Evolutionary conservation across 2,113 vertebrate genomes (phyloP), one percentile per base, ranked within the genome.

Genomic region (Cyprinodon brontotheroides): DNA sequence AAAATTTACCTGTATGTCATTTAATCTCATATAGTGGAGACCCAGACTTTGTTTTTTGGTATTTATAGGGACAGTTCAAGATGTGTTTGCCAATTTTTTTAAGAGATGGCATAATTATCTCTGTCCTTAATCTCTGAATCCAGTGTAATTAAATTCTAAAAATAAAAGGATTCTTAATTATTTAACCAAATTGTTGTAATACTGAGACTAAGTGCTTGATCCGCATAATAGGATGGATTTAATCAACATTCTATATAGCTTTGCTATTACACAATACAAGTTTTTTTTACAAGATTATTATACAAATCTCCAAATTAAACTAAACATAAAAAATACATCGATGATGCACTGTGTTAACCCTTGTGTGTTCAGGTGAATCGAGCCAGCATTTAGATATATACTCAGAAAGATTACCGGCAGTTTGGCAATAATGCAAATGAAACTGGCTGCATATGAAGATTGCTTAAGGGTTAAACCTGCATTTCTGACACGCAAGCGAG

Each of bases 341-440:
- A 61, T 77, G 50, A 82, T 78, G 57, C 74, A 15, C 63, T 66
- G 76, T 37, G 74, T 74, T 81, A 72, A 74, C 43, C 39, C 36
- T 11, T 29, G 10, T 14, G 29, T n/a, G 62, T 45, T 43, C 68
- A 75, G 76, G 61, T 79, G 73, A 9, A 71, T 67, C 40, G 20
- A 7, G 11, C 7, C 36, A 1, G 4, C 2, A 1, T 1, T n/a
- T 11, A 11, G 47, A 45, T 17, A 50, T 53, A 57, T 87, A 89
- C 79, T 70, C 79, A 80, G 84, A 87, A 87, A 75, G 83, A 88
- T 92, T 89, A 92, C 3, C 2, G 1, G 2, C 60, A 69, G n/a
- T 40, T 61, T 43, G 14, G 29, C 20, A 63, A 80, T 29, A 70
- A 75, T 48, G 20, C 70, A 61, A 70, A 70, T 0, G 71, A 71